These are phyloP conservation scores for Daktulosphaira vitifoliae DNA, from an alignment of 1,140 invertebrate species.

Conservation along the genomic window DNA sequence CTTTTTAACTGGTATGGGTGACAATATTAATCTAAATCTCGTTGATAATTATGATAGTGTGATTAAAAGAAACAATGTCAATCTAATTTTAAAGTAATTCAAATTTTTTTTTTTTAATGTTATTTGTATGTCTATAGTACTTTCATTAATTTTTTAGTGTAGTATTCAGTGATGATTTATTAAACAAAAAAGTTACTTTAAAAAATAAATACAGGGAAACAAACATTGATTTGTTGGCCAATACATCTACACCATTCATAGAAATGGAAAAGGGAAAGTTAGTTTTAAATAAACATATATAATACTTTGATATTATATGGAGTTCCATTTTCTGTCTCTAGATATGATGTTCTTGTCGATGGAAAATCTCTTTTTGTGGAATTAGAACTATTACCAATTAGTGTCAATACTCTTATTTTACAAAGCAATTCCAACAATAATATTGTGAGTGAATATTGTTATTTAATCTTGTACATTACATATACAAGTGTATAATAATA, in stretches of 20 bases:
- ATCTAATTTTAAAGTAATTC: constrained; percentile 1
- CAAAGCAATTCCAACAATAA: background rate
- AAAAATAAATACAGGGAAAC: background rate
- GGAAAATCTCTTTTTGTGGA: background rate
- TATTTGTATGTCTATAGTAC: too few relatives aligned
- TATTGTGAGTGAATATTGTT: background rate
- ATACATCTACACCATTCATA: too few relatives aligned
- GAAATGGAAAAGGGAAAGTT: too few relatives aligned
- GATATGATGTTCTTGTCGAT: background rate
- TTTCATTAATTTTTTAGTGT: background rate
- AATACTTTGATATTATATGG: too few relatives aligned
- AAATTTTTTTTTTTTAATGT: background rate
- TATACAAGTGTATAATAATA: background rate
- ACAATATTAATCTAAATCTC: background rate
- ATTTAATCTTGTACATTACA: background rate
- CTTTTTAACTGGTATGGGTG: background rate
- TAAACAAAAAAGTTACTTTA: background rate
- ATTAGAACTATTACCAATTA: constrained; percentile 4
- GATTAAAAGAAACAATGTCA: constrained; percentile 1
- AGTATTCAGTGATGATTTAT: background rate
- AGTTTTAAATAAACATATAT: too few relatives aligned
- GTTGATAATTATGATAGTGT: background rate
- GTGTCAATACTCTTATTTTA: constrained; percentile 9
- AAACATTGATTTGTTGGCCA: too few relatives aligned
- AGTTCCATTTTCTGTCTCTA: too few relatives aligned